Percentiles rank a stretch among this genome's conserved stretches.
Evolutionary conservation across 2,797 vertebrate genomes (phyloP).

Genomic region (Pseudopleuronectes americanus): DNA sequence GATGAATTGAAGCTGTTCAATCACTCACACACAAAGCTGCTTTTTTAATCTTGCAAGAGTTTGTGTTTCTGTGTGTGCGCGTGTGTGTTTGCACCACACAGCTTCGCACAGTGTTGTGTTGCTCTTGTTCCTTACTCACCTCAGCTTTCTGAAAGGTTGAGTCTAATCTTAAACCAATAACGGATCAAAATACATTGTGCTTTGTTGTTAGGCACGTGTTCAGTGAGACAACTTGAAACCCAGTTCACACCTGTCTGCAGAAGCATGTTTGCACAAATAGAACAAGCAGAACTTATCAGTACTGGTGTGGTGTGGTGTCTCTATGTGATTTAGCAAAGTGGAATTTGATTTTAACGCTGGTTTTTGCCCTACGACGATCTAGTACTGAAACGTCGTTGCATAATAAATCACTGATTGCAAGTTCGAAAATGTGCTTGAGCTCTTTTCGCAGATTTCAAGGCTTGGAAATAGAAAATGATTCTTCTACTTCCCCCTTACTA

Average conservation of each 20-base stretch:
- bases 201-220: not conserved
- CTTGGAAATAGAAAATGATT: no score
- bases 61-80: not conserved
- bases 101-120: slow-evolving; percentile 15
- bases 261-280: not conserved
- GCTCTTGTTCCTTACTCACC: slow-evolving; percentile 11
- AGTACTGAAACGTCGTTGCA: no score
- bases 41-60: slow-evolving; percentile 39
- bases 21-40: slow-evolving; percentile 28
- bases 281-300: not conserved
- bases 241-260: slow-evolving; percentile 4
- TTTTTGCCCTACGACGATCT: no score
- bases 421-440: no score
- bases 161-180: slow-evolving; percentile 12
- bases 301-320: no score
- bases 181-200: no score
- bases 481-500: no score
- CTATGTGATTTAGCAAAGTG: not conserved
- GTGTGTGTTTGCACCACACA: not conserved
- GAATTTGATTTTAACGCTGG: not conserved
- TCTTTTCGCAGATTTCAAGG: no score
- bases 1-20: slow-evolving; percentile 49
- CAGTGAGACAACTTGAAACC: not conserved
- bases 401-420: no score
- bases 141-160: slow-evolving; percentile 30